Base-by-base conservation (phyloP, 1,140 invertebrate genomes). In the Papilio machaon region DNA sequence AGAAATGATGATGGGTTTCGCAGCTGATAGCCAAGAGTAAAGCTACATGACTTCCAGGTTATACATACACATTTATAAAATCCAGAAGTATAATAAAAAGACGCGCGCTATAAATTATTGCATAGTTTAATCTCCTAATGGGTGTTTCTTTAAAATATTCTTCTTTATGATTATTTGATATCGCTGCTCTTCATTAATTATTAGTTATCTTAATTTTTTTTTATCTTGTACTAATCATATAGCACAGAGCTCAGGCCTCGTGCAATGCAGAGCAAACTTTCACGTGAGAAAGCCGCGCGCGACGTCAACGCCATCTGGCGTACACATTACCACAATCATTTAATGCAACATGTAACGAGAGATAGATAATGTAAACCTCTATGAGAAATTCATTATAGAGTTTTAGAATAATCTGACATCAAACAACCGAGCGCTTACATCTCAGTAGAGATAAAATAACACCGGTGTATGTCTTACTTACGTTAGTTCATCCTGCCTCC, bases 181-280 rank as follows among this genome's bases (percentile, higher is more conserved):
- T 58, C 54, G n/a, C 6, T 58, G n/a, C 17, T 58, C 6, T n/a
- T 58, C n/a, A 58, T 58, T 58, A 58, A 6, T n/a, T 58, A 19
- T 58, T 58, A 58, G 17, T n/a, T 58, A 19, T 58, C 54, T 58
- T 19, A 19, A 58, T 58, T 8, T n/a, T 58, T n/a, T 49, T 49
- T n/a, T 58, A 7, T 19, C 15, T 15, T 17, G 6, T n/a, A 58
- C 8, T 19, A 19, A 58, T 19, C 54, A 52, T 52, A 52, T 6
- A 52, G 49, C 49, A 58, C 17, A 60, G 17, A 19, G 17, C 58
- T 19, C 19, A 23, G 60, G 19, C 23, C 23, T 64, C 19, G 60
- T 30, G 23, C 60, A 64, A 30, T 64, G 23, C 23, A 64, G 60
- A 64, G 23, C 60, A 64, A 64, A 64, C 60, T 64, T 64, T 64